phyloP scores from a whole-genome alignment of 2,888 invertebrate genomes.

The Ennomos erosarius region DNA sequence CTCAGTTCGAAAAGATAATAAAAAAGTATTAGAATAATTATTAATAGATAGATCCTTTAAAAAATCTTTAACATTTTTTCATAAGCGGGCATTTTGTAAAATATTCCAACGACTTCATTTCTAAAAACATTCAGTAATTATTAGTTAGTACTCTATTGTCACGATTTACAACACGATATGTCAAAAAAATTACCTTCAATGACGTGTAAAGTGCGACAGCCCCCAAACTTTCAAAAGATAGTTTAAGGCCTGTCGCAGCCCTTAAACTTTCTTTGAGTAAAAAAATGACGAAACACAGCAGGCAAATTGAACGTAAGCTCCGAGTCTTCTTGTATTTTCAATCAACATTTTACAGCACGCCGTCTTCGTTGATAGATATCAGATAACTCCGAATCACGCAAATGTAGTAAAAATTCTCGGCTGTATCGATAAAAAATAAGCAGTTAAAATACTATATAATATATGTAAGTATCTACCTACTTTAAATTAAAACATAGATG shows the following conservation, averaged over 20 bases:
- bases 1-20: neutral
- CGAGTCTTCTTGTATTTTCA: conserved; percentile 4
- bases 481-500: no score
- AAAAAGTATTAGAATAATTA: neutral
- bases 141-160: no score
- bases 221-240: no score
- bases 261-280: no score
- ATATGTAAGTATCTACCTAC: no score
- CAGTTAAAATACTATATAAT: neutral
- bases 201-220: no score
- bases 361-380: conserved; percentile 78
- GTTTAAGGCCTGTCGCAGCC: no score
- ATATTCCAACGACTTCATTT: no score
- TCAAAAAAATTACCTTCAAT: no score
- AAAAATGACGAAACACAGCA: neutral
- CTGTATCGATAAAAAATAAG: conserved; percentile 55
- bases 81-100: neutral
- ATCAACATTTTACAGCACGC: conserved; percentile 66
- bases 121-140: no score
- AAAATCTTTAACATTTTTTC: neutral
- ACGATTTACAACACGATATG: no score
- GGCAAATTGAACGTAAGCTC: conserved; percentile 15
- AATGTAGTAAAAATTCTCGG: conserved; percentile 77
- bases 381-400: conserved; percentile 76
- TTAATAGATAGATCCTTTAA: neutral